phyloP scores from a whole-genome alignment of 1,140 invertebrate species.

The Geopemphigus sp. region DNA sequence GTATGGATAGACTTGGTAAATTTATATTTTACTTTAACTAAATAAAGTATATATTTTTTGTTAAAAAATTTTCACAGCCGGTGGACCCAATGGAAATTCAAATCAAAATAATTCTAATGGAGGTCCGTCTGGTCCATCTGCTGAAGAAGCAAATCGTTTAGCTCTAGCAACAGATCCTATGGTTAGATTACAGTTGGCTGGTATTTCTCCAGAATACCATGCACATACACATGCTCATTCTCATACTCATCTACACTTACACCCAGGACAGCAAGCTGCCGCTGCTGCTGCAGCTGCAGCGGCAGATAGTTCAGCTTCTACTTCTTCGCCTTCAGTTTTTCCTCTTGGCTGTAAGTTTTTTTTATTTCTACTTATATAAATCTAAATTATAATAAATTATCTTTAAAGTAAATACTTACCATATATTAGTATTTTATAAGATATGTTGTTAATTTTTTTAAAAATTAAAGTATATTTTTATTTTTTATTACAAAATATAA shows the following conservation, averaged over 20 bases:
- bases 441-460: background rate
- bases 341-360: slow-evolving; percentile 22
- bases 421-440: too few relatives aligned
- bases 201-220: slow-evolving; percentile 76
- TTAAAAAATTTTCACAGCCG: slow-evolving; percentile 11
- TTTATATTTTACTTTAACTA: background rate
- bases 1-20: slow-evolving; percentile 73
- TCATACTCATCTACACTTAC: slow-evolving; percentile 70
- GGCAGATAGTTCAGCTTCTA: slow-evolving; percentile 66
- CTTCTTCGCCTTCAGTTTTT: slow-evolving; percentile 37
- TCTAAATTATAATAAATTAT: background rate
- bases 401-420: too few relatives aligned
- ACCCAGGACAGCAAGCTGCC: slow-evolving; percentile 60
- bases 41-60: background rate
- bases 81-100: slow-evolving; percentile 26
- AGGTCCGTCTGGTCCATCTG: slow-evolving; percentile 46
- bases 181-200: slow-evolving; percentile 79
- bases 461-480: background rate
- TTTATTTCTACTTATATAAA: background rate
- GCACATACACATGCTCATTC: slow-evolving; percentile 82
- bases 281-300: slow-evolving; percentile 81
- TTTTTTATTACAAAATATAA: background rate
- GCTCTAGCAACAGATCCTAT: slow-evolving; percentile 71
- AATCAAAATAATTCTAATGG: slow-evolving; percentile 48
- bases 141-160: slow-evolving; percentile 65